Conservation (phyloP, 2,113 vertebrate species). For the Chaetorhynchus papuensis region DNA sequence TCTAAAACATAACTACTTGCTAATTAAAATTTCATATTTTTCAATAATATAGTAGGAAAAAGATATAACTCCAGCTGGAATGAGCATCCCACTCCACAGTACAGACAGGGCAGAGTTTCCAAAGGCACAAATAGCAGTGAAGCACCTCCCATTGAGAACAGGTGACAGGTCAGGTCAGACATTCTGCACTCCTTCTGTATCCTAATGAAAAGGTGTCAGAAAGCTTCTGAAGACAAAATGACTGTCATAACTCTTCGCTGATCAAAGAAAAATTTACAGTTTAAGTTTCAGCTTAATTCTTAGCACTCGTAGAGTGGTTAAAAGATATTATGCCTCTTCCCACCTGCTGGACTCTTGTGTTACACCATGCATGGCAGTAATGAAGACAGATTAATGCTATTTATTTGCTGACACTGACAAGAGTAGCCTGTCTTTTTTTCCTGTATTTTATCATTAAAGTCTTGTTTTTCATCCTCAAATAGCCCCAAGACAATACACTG, state of each 20-base stretch:
- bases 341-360: constrained; percentile 21
- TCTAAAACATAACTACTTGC: background rate
- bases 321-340: constrained; percentile 33
- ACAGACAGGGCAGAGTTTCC: background rate
- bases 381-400: constrained; percentile 84
- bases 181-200: background rate
- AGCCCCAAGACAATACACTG: constrained; percentile 12
- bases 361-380: constrained; percentile 65
- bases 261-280: constrained; percentile 36
- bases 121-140: background rate
- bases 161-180: background rate
- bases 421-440: constrained; percentile 56
- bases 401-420: constrained; percentile 75
- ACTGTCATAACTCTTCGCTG: constrained; percentile 1
- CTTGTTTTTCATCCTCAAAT: constrained; percentile 53
- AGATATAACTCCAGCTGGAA: background rate
- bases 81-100: background rate
- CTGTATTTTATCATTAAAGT: constrained; percentile 66
- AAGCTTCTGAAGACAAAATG: constrained; percentile 28
- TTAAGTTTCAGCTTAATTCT: constrained; percentile 38
- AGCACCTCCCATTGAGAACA: background rate
- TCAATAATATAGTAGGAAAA: background rate
- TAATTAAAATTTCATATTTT: constrained; percentile 29
- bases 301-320: constrained; percentile 38
- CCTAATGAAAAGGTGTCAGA: constrained; percentile 27